phyloP scores from a whole-genome alignment of 1,140 invertebrate genomes.

The Zelostemma sp. region DNA sequence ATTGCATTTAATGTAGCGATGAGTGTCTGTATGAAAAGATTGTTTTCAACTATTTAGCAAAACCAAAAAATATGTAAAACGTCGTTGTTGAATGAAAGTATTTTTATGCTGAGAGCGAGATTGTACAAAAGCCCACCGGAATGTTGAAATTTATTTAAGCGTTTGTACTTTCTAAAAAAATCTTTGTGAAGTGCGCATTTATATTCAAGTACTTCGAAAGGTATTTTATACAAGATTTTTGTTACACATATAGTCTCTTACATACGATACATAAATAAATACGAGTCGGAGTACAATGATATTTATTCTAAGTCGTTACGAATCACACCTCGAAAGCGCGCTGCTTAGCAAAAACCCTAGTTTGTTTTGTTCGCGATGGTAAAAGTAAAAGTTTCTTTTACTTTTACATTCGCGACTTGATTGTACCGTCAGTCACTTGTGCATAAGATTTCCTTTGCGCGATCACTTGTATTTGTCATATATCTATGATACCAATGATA shows the following conservation, averaged over 20 bases:
- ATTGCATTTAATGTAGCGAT: constrained; percentile 1
- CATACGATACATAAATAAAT: constrained; percentile 12
- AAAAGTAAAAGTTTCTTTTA: neutral
- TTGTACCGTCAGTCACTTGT: neutral
- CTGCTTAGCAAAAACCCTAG: neutral
- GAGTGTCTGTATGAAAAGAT: neutral
- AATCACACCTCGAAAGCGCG: constrained; percentile 3
- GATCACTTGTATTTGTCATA: too few relatives aligned
- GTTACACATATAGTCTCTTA: constrained; percentile 3
- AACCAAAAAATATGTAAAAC: too few relatives aligned
- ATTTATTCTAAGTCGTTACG: constrained; percentile 2
- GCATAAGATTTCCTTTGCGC: neutral
- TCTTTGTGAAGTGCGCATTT: constrained; percentile 5
- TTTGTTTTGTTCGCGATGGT: neutral
- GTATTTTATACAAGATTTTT: constrained; percentile 9
- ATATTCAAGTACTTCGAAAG: constrained; percentile 6
- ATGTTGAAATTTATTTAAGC: too few relatives aligned
- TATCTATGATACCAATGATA: too few relatives aligned
- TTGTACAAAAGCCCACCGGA: neutral
- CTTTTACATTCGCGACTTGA: neutral
- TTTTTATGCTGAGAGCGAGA: neutral
- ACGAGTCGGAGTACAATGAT: constrained; percentile 10
- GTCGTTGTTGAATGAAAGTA: neutral
- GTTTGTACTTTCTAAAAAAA: too few relatives aligned
- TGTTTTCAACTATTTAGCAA: neutral